Conservation (phyloP, 1,140 invertebrate species). For the Tachypleus tridentatus region DNA sequence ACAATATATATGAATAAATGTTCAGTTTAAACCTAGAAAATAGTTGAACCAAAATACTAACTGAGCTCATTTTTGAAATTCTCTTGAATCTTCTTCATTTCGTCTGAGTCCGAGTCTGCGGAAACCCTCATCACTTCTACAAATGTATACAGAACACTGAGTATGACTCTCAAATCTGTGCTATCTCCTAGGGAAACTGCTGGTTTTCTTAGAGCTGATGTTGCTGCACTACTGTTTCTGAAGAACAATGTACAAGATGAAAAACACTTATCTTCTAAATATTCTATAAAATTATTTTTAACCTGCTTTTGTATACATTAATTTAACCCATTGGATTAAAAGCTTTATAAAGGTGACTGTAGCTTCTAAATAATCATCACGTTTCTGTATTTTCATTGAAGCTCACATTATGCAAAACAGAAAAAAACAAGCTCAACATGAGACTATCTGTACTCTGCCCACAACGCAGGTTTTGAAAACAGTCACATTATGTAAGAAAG, state of each 20-base stretch:
- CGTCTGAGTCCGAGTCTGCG: conserved; percentile 45
- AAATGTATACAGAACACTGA: conserved; percentile 87
- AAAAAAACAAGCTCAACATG: too few species aligned
- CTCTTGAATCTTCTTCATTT: conserved; percentile 57
- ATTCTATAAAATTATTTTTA: too few species aligned
- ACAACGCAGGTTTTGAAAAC: too few species aligned
- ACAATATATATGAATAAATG: too few species aligned
- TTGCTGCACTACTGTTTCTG: conserved; percentile 56
- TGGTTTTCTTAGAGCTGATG: conserved; percentile 65
- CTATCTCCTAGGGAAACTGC: conserved; percentile 84
- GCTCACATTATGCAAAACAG: too few species aligned
- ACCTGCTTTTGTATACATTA: too few species aligned
- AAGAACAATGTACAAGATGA: conserved; percentile 24
- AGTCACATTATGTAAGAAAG: too few species aligned
- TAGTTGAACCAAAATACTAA: conserved; percentile 27
- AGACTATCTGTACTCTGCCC: too few species aligned
- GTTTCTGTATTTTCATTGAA: too few species aligned
- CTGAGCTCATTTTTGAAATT: conserved; percentile 69
- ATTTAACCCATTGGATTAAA: neutral
- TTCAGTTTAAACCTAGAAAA: too few species aligned
- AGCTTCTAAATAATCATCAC: too few species aligned
- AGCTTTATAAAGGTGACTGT: conserved; percentile 1
- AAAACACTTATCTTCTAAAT: too few species aligned
- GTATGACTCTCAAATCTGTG: conserved; percentile 74
- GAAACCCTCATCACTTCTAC: conserved; percentile 71